Base-by-base conservation (phyloP, 2,797 vertebrate genomes). In the Eospalax fontanierii region DNA sequence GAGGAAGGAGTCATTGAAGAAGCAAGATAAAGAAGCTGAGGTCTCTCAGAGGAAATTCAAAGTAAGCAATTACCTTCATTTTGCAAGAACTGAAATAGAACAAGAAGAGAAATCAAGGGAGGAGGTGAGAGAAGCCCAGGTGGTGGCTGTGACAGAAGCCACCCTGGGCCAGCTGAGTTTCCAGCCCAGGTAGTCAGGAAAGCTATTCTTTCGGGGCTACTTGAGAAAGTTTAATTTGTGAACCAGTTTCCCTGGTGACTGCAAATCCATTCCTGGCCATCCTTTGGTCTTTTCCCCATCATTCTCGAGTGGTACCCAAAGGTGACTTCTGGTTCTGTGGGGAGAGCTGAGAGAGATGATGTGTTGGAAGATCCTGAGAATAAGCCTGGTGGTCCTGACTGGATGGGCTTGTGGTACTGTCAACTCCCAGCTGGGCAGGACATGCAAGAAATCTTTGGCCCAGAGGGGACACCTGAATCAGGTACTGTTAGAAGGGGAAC, bases 301-400 rank as follows among this genome's bases (percentile, higher is more conserved):
- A 38, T 71, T 76, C 78, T 4, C 4, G 82, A 46, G 91, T 89
- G 97, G 75, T 80, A 95, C 87, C 93, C 94, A 96, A 92, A 85
- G 78, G 19, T 88, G 92, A 79, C 78, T 82, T 94, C 86, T 43
- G 71, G 71, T 35, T 70, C 85, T 82, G 38, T 80, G 24, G n/a
- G 35, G 43, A n/a, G 65, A 89, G 30, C 89, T 30, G 59, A 38
- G 78, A 86, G 78, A 96, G 90, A 83, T 99, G 99, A 97, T 98
- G 98, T 96, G 97, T 97, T 95, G 98, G 94, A 98, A 97, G 98
- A 18, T 96, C 95, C 98, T 99, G 97, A 97, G 98, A 84, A 59
- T 99, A 68, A 96, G 98, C 92, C 96, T 99, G 93, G 97, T 98
- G 89, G 82, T 99, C 92, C 97, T 99, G 96, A 98, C 98, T 92